Evolutionary conservation across 2,888 invertebrate genomes (phyloP).

Genomic region (Ornithoptera priamus): DNA sequence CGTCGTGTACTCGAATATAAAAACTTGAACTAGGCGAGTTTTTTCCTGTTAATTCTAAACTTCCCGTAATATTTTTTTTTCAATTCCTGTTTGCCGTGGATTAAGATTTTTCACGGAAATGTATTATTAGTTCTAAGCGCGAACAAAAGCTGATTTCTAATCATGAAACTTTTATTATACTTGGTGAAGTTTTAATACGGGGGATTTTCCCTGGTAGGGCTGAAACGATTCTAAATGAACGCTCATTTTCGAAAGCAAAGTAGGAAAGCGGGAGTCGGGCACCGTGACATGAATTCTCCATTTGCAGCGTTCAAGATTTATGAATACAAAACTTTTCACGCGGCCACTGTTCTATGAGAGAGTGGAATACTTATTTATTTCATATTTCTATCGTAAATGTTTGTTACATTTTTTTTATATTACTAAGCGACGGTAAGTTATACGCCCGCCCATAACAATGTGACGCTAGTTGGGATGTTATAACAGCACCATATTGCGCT

Average conservation of each 20-base stretch:
- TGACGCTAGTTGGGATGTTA: too few relatives aligned
- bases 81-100: too few relatives aligned
- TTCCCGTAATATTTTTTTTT: too few relatives aligned
- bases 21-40: too few relatives aligned
- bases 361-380: slow-evolving; percentile 6
- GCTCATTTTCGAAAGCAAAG: slow-evolving; percentile 26
- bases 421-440: too few relatives aligned
- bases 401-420: background rate
- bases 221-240: slow-evolving; percentile 20
- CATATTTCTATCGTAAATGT: background rate
- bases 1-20: too few relatives aligned
- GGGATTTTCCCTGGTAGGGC: slow-evolving; percentile 6
- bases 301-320: slow-evolving; percentile 31
- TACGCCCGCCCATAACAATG: too few relatives aligned
- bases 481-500: too few relatives aligned
- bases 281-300: slow-evolving; percentile 34
- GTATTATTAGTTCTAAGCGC: background rate
- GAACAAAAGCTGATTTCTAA: slow-evolving; percentile 10
- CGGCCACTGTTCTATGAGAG: slow-evolving; percentile 1
- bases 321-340: slow-evolving; percentile 26
- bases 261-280: slow-evolving; percentile 25
- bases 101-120: background rate
- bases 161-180: slow-evolving; percentile 14
- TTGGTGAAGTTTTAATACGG: slow-evolving; percentile 5
- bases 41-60: too few relatives aligned